phyloP scores from a whole-genome alignment of 2,888 invertebrate species.

The Sialis fuliginosa region DNA sequence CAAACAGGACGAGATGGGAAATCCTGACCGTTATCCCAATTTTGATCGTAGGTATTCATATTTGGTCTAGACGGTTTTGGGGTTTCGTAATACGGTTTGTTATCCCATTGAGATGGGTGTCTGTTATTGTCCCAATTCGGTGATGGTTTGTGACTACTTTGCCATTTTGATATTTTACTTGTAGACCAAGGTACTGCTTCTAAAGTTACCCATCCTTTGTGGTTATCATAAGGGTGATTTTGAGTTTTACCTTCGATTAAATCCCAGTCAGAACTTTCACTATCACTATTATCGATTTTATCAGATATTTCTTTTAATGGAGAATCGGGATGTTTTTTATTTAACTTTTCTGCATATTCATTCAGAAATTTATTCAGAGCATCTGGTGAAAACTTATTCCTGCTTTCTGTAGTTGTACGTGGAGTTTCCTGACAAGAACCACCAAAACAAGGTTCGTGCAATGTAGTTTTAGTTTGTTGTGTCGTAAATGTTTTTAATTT shows the following conservation, averaged over 20 bases:
- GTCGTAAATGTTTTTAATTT: slow-evolving; percentile 5
- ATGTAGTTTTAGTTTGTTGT: slow-evolving; percentile 9
- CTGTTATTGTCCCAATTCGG: slow-evolving; percentile 52
- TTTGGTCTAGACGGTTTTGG: neutral
- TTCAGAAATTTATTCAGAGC: slow-evolving; percentile 40
- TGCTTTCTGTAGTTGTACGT: slow-evolving; percentile 21
- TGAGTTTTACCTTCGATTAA: slow-evolving; percentile 33
- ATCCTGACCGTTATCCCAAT: neutral
- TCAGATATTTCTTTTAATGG: neutral
- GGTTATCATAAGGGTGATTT: slow-evolving; percentile 45
- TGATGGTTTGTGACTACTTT: slow-evolving; percentile 39
- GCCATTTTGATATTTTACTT: slow-evolving; percentile 67
- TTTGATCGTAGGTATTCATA: neutral
- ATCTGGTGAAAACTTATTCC: slow-evolving; percentile 27
- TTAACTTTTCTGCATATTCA: slow-evolving; percentile 37
- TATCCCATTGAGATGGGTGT: slow-evolving; percentile 1
- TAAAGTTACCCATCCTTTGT: slow-evolving; percentile 59
- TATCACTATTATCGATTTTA: neutral
- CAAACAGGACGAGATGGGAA: neutral
- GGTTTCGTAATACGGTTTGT: neutral
- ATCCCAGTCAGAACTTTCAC: slow-evolving; percentile 22
- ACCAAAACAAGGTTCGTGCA: slow-evolving; percentile 9
- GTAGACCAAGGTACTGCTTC: slow-evolving; percentile 66
- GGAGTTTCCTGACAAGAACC: slow-evolving; percentile 18
- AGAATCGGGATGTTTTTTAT: neutral